Evolutionary conservation across 2,113 vertebrate genomes (phyloP), one percentile per base, ranked within the genome.

Genomic region (Xerus inauris): DNA sequence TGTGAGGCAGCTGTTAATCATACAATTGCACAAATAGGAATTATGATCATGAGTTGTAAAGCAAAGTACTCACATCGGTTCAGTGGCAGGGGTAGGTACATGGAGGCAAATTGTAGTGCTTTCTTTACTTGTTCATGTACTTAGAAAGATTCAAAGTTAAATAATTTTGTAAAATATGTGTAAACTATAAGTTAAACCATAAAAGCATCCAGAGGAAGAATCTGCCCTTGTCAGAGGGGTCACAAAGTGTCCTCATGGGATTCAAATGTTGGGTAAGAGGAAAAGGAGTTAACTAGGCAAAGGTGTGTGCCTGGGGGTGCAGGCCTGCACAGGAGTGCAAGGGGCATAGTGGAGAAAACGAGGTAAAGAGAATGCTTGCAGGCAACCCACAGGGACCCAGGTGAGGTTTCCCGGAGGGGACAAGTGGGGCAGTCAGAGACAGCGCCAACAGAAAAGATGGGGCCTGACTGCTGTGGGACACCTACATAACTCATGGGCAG

Each of bases 111-210:
- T 75, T 75, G 62, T 59, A 77, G n/a, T 89, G 2, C 26, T 84
- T 87, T 54, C 45, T 76, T 2, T 81, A 28, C 20, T 42, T 95
- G 84, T 24, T 26, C 67, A 67, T 94, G 2, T n/a, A 75, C 80
- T 75, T 69, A 85, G 77, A 75, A 30, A 12, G 28, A 65, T 91
- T 95, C 35, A 51, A 86, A 77, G 59, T 76, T 40, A 73, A 57
- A 65, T 83, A 47, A 67, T 67, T 80, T 72, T 57, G 20, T n/a
- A n/a, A n/a, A n/a, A n/a, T n/a, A 45, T 72, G 16, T 28, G 73
- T 64, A 26, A 85, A 87, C 83, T 30, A 67, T 77, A 88, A 85
- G 13, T 42, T 38, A 40, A 6, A 14, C 17, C 40, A 47, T 57
- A 42, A 35, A 92, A 71, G 14, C 2, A 40, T 47, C 57, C 24